These are phyloP conservation scores for Lampris megalopsis DNA, from an alignment of 2,113 vertebrate species.

Conservation along the genomic window DNA sequence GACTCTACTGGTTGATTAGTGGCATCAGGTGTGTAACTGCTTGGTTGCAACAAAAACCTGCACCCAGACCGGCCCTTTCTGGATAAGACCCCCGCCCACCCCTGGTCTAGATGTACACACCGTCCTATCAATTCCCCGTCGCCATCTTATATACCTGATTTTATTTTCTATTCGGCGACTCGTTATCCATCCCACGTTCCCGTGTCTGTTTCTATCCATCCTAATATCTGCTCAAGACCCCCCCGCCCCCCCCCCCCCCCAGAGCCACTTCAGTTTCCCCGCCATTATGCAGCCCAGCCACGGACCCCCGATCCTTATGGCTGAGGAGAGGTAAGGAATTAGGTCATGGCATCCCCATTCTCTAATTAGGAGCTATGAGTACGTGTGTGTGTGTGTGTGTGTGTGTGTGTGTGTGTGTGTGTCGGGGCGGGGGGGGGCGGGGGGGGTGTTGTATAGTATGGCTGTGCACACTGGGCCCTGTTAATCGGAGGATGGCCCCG, in stretches of 20 bases:
- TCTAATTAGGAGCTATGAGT: constrained; percentile 73
- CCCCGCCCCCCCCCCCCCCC: constrained; percentile 7
- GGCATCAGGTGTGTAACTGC: too few relatives aligned
- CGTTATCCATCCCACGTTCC: too few relatives aligned
- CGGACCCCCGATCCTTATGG: constrained; percentile 43
- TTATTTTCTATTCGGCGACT: too few relatives aligned
- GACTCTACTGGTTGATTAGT: too few relatives aligned
- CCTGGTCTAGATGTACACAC: too few relatives aligned
- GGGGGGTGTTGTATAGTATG: constrained; percentile 35
- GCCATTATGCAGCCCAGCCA: constrained; percentile 51
- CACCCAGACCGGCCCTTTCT: too few relatives aligned
- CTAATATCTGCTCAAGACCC: background rate
- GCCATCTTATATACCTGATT: too few relatives aligned
- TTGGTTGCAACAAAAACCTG: too few relatives aligned
- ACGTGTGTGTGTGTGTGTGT: constrained; percentile 32
- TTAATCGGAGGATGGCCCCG: constrained; percentile 71
- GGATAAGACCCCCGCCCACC: too few relatives aligned
- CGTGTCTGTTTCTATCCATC: background rate
- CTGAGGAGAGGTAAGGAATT: constrained; percentile 72
- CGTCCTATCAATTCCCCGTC: too few relatives aligned
- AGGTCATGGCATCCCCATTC: constrained; percentile 73
- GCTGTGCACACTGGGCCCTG: constrained; percentile 49
- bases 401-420: constrained; percentile 13
- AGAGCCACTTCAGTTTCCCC: constrained; percentile 43
- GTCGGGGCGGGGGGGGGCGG: too few relatives aligned